Percentiles rank a stretch among this genome's conserved stretches.
phyloP scores from a whole-genome alignment of 2,888 invertebrate species.

The Aleiodes testaceus region DNA sequence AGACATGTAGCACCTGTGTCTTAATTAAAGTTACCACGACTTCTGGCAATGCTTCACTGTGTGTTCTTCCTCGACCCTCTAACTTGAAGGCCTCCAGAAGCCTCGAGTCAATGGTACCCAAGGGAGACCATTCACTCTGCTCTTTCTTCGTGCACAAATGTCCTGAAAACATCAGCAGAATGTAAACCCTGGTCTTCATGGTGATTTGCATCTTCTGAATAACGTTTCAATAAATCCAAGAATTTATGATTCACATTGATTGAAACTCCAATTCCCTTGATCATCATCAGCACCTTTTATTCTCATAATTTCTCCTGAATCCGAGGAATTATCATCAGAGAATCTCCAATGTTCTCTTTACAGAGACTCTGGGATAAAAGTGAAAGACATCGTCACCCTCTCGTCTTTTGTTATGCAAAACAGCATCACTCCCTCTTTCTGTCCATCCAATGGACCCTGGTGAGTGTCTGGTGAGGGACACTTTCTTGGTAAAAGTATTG shows the following conservation, averaged over 20 bases:
- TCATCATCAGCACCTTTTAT: too few relatives aligned
- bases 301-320: too few relatives aligned
- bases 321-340: slow-evolving; percentile 38
- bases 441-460: slow-evolving; percentile 48
- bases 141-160: not conserved
- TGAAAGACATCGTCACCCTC: slow-evolving; percentile 33
- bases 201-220: not conserved
- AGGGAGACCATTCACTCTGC: slow-evolving; percentile 62
- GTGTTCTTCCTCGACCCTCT: not conserved
- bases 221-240: too few relatives aligned
- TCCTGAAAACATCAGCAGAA: slow-evolving; percentile 2
- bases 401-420: slow-evolving; percentile 63
- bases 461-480: not conserved
- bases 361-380: slow-evolving; percentile 2
- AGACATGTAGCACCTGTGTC: slow-evolving; percentile 54
- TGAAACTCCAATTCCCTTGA: too few relatives aligned
- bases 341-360: slow-evolving; percentile 45
- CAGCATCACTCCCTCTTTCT: slow-evolving; percentile 57
- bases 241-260: too few relatives aligned
- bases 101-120: slow-evolving; percentile 57
- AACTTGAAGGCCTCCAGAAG: slow-evolving; percentile 44
- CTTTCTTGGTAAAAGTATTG: slow-evolving; percentile 50
- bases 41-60: slow-evolving; percentile 1
- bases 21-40: slow-evolving; percentile 65
- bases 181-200: slow-evolving; percentile 9